These are phyloP conservation scores for Ommatoiulus sabulosus DNA, from an alignment of 2,888 invertebrate genomes.

Conservation along the genomic window DNA sequence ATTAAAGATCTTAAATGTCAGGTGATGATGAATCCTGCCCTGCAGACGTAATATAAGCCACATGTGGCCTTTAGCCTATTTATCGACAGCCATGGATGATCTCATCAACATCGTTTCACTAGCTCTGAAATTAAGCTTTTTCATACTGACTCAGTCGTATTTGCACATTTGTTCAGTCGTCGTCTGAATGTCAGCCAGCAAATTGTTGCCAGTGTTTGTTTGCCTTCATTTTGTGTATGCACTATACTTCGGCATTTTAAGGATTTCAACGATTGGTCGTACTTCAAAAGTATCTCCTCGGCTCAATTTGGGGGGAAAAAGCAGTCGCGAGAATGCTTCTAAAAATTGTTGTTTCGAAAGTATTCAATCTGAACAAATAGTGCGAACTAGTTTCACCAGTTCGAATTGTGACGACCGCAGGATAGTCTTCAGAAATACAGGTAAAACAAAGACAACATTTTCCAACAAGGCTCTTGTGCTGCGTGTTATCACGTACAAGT, in stretches of 20 bases:
- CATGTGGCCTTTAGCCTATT: background rate
- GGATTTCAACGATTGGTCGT: background rate
- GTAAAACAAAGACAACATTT: constrained; percentile 9
- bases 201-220: background rate
- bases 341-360: background rate
- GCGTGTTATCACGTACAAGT: background rate
- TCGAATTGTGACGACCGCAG: background rate
- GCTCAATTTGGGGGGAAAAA: background rate
- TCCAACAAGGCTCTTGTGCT: background rate
- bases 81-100: background rate
- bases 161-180: background rate
- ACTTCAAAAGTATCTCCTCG: background rate
- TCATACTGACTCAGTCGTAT: constrained; percentile 7
- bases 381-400: background rate
- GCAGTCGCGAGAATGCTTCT: background rate
- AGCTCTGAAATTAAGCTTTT: constrained; percentile 20
- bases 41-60: background rate
- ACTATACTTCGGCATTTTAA: constrained; percentile 6
- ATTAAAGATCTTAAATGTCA: constrained; percentile 19
- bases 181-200: background rate
- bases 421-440: background rate
- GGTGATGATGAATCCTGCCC: constrained; percentile 37
- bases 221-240: background rate
- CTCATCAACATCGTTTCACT: constrained; percentile 22
- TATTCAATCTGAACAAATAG: background rate